Conservation (phyloP, 2,888 invertebrate species). For the Chouioia cunea region DNA sequence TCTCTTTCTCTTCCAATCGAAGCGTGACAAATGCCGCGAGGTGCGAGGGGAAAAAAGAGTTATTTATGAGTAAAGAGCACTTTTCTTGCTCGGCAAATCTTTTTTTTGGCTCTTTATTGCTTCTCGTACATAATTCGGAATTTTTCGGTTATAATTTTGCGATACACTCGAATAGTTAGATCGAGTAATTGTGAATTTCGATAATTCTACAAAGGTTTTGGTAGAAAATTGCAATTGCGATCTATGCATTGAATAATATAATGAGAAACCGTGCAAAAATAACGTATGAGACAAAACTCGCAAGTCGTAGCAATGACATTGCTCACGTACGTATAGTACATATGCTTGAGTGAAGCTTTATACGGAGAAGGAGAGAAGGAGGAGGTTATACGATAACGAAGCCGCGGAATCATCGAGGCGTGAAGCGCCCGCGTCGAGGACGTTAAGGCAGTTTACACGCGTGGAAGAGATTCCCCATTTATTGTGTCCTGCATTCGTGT, state of each 20-base stretch:
- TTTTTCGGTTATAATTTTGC: too few relatives aligned
- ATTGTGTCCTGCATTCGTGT: too few relatives aligned
- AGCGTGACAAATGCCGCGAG: constrained; percentile 46
- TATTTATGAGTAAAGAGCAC: constrained; percentile 7
- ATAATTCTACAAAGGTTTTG: too few relatives aligned
- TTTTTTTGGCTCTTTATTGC: too few relatives aligned
- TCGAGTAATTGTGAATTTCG: too few relatives aligned
- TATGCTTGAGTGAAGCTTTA: constrained; percentile 53
- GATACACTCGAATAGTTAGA: too few relatives aligned
- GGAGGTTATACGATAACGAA: constrained; percentile 49
- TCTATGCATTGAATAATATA: too few relatives aligned
- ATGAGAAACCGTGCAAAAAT: too few relatives aligned
- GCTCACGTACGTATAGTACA: constrained; percentile 4
- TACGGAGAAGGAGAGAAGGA: constrained; percentile 42
- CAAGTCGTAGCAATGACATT: constrained; percentile 31
- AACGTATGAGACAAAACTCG: not conserved
- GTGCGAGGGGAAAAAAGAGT: constrained; percentile 33
- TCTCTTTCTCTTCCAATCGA: constrained; percentile 29
- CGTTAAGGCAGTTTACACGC: not conserved
- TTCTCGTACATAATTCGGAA: too few relatives aligned
- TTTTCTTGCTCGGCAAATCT: not conserved
- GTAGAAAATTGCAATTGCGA: too few relatives aligned
- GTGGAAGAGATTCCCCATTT: too few relatives aligned
- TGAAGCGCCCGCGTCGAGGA: constrained; percentile 10
- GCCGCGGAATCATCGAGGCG: constrained; percentile 29